A percentile compares a stretch with the other conserved stretches of the same genome.
These are phyloP conservation scores for Pipistrellus nathusii DNA, from an alignment of 2,797 vertebrate genomes.

Conservation along the genomic window DNA sequence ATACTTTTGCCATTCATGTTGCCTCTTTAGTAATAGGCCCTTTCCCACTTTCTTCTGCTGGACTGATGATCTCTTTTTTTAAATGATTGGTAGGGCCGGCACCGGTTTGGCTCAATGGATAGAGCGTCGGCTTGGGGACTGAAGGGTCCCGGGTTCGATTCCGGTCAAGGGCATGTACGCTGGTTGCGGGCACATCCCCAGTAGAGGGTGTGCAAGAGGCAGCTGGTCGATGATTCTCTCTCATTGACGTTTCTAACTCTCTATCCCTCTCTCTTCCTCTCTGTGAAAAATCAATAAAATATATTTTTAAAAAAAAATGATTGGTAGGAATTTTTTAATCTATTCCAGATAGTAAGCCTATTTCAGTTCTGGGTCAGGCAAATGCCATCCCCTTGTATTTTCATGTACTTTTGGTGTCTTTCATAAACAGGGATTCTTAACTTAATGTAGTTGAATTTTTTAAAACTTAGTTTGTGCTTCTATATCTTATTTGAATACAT, in stretches of 20 bases:
- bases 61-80: background rate
- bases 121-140: no score
- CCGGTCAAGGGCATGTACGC: no score
- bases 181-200: no score
- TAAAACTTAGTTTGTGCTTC: background rate
- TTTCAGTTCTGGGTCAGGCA: constrained; percentile 7
- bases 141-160: no score
- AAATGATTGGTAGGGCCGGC: no score
- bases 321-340: background rate
- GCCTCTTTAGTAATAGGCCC: background rate
- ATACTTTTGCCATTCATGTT: background rate
- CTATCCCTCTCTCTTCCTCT: no score
- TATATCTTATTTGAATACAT: background rate
- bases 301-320: no score
- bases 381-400: constrained; percentile 14
- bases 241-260: no score
- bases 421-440: constrained; percentile 19
- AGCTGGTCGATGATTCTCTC: no score
- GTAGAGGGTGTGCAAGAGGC: no score
- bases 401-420: constrained; percentile 26
- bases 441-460: background rate
- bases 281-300: no score
- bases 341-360: constrained; percentile 25
- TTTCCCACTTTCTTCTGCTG: background rate
- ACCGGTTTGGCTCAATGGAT: no score